Evolutionary conservation across 2,888 invertebrate species (phyloP).

Genomic region (Aleiodes leptofemur): DNA sequence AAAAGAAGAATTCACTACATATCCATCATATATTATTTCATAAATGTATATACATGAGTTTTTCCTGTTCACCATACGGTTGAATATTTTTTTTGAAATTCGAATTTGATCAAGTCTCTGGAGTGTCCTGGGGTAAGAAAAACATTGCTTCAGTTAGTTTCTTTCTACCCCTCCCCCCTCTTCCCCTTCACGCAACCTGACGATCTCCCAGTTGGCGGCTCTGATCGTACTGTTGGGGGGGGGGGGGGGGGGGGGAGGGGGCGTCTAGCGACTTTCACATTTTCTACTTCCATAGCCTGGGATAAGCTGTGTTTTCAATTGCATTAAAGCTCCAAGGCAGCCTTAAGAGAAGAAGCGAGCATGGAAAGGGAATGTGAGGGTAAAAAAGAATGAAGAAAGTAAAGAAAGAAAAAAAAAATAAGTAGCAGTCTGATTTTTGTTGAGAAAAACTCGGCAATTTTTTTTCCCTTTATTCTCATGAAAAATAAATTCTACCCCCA

Average conservation of each 20-base stretch:
- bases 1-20: not conserved
- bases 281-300: constrained; percentile 48
- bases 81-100: constrained; percentile 43
- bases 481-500: constrained; percentile 28
- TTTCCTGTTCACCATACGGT: constrained; percentile 38
- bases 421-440: constrained; percentile 28
- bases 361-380: not conserved
- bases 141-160: constrained; percentile 39
- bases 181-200: not conserved
- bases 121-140: constrained; percentile 44
- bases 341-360: constrained; percentile 7
- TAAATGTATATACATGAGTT: constrained; percentile 12
- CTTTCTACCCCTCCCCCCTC: not conserved
- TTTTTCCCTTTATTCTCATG: constrained; percentile 9
- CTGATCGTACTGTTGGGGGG: not conserved
- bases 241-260: not conserved
- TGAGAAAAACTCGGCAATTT: not conserved
- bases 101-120: constrained; percentile 45
- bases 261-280: constrained; percentile 27
- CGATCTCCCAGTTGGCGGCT: constrained; percentile 14
- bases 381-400: not conserved
- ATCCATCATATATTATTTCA: constrained; percentile 26
- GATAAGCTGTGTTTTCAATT: constrained; percentile 60
- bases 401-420: not conserved
- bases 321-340: constrained; percentile 54